Evolutionary conservation across 1,140 invertebrate species (phyloP).

Genomic region (Drosophila albomicans): DNA sequence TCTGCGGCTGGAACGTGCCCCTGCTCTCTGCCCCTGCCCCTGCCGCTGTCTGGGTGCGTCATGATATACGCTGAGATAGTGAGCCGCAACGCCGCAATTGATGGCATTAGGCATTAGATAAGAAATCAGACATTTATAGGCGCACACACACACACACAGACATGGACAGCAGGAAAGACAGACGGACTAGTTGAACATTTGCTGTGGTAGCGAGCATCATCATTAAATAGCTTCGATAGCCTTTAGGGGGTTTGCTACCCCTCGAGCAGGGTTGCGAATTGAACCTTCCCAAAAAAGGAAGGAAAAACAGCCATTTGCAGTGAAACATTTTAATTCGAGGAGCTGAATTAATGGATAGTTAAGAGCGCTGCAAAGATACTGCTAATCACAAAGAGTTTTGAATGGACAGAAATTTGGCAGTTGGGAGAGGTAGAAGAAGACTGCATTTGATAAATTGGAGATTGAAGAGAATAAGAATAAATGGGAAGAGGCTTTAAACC

Average conservation of each 20-base stretch:
- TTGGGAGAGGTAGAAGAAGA: too few relatives aligned
- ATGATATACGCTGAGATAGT: conserved; percentile 68
- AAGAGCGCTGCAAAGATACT: neutral
- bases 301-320: neutral
- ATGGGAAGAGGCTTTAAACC: too few relatives aligned
- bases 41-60: conserved; percentile 35
- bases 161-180: neutral
- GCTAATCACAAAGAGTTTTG: neutral
- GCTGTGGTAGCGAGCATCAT: conserved; percentile 28
- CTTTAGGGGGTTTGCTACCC: conserved; percentile 12
- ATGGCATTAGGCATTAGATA: conserved; percentile 82
- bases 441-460: too few relatives aligned
- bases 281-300: neutral
- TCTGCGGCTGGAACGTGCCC: conserved; percentile 23
- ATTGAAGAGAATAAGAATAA: too few relatives aligned
- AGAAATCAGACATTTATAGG: conserved; percentile 80
- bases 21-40: conserved; percentile 9
- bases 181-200: conserved; percentile 38
- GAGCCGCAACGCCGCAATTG: conserved; percentile 70
- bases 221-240: conserved; percentile 39
- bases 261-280: conserved; percentile 21
- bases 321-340: neutral
- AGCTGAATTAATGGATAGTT: neutral
- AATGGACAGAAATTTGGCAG: too few relatives aligned
- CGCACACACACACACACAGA: conserved; percentile 36